These are phyloP conservation scores for Pseudoatta argentina DNA, from an alignment of 1,140 invertebrate species.

Conservation along the genomic window DNA sequence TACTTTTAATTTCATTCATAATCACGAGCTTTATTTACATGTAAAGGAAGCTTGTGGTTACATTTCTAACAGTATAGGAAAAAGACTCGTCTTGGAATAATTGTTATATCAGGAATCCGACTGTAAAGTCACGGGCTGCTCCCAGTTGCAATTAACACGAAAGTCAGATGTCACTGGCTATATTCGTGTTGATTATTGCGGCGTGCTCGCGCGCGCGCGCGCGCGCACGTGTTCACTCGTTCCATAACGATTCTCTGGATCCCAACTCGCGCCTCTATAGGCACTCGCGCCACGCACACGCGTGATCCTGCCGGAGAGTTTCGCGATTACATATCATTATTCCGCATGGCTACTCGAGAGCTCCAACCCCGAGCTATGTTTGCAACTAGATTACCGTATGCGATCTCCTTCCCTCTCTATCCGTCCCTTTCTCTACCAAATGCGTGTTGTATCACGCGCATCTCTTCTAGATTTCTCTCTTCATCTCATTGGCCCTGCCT, in stretches of 20 bases:
- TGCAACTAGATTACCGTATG: conserved; percentile 80
- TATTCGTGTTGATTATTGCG: conserved; percentile 19
- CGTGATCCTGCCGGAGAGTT: conserved; percentile 76
- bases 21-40: too few relatives aligned
- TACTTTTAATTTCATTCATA: too few relatives aligned
- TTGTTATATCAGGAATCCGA: neutral
- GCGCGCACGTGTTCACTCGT: conserved; percentile 36
- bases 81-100: neutral
- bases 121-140: neutral
- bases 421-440: neutral
- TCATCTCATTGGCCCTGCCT: conserved; percentile 17
- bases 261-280: conserved; percentile 13
- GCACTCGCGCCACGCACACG: conserved; percentile 33
- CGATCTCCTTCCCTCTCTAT: conserved; percentile 12
- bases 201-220: neutral
- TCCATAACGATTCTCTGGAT: conserved; percentile 48
- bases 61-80: too few relatives aligned
- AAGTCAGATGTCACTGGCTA: conserved; percentile 40
- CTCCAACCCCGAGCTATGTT: conserved; percentile 78
- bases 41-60: too few relatives aligned
- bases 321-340: conserved; percentile 85
- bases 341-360: conserved; percentile 81
- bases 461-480: conserved; percentile 4
- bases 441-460: neutral
- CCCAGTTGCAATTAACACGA: conserved; percentile 41